These are phyloP conservation scores for Oreocharis arfaki DNA, from an alignment of 2,113 vertebrate species.

Conservation along the genomic window DNA sequence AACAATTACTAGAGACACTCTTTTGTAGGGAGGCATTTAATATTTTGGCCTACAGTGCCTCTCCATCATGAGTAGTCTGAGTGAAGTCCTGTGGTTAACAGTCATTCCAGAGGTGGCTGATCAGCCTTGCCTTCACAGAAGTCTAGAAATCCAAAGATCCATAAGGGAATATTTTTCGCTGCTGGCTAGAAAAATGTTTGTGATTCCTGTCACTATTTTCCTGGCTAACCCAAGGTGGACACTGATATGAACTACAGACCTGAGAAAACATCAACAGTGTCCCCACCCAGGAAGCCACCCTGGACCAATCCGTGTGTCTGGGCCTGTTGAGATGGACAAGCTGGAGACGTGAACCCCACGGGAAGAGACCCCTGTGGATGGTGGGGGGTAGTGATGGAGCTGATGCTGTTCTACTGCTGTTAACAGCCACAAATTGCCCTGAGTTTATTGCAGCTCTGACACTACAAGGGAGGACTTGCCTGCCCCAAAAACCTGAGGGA, in stretches of 20 bases:
- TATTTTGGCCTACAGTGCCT: neutral
- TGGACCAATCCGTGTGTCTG: neutral
- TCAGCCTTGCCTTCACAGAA: neutral
- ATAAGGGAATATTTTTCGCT: neutral
- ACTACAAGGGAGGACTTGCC: neutral
- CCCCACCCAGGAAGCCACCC: neutral
- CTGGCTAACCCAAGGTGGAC: neutral
- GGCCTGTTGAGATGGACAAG: neutral
- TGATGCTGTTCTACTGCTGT: neutral
- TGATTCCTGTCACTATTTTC: neutral
- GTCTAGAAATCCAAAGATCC: neutral
- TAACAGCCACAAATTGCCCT: neutral
- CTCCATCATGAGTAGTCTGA: neutral
- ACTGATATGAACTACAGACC: neutral
- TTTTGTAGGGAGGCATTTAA: neutral
- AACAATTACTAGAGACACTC: neutral
- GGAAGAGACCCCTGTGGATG: rapidly evolving
- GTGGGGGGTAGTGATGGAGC: neutral
- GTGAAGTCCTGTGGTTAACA: neutral
- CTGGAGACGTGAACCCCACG: neutral
- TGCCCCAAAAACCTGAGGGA: neutral
- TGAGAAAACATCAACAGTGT: neutral
- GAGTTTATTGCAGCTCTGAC: neutral
- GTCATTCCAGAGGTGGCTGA: neutral
- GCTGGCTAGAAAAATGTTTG: neutral